A percentile compares a stretch with the other conserved stretches of the same genome.
Evolutionary conservation across 2,113 vertebrate genomes (phyloP).

Genomic region (Turnix velox): DNA sequence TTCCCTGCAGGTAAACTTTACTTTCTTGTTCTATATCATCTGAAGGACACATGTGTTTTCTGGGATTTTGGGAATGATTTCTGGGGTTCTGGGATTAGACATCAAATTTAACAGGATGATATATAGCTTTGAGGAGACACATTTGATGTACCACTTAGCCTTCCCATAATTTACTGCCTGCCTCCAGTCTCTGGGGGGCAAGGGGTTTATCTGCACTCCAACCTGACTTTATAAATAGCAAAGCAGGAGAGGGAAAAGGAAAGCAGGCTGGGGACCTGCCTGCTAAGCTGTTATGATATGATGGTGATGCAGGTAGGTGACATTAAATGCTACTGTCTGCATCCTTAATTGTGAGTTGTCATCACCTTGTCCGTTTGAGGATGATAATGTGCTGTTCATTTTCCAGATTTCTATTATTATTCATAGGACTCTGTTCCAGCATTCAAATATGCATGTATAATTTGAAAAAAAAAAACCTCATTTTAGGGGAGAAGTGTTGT

Average conservation of each 20-base stretch:
- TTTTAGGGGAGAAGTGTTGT: background rate
- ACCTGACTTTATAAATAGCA: slow-evolving; percentile 68
- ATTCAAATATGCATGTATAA: background rate
- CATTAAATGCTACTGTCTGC: slow-evolving; percentile 62
- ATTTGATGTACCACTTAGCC: slow-evolving; percentile 70
- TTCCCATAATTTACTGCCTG: slow-evolving; percentile 62
- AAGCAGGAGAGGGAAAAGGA: slow-evolving; percentile 46
- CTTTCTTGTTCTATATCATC: slow-evolving; percentile 45
- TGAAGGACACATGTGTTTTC: slow-evolving; percentile 56
- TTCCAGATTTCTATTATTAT: slow-evolving; percentile 20
- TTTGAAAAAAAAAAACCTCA: slow-evolving; percentile 17
- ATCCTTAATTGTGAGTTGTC: slow-evolving; percentile 66
- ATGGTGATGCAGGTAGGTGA: slow-evolving; percentile 51
- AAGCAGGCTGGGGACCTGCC: slow-evolving; percentile 41
- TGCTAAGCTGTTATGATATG: slow-evolving; percentile 47
- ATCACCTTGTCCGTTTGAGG: slow-evolving; percentile 48
- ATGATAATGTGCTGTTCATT: slow-evolving; percentile 25
- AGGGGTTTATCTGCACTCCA: slow-evolving; percentile 53
- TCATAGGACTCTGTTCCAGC: background rate
- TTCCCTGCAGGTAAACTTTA: slow-evolving; percentile 34
- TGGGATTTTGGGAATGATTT: slow-evolving; percentile 61
- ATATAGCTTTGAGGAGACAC: slow-evolving; percentile 66
- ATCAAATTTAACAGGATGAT: slow-evolving; percentile 71
- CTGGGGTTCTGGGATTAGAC: slow-evolving; percentile 63
- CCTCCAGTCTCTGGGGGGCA: slow-evolving; percentile 45